phyloP scores from a whole-genome alignment of 2,888 invertebrate genomes.

The Eubasilissa splendida region DNA sequence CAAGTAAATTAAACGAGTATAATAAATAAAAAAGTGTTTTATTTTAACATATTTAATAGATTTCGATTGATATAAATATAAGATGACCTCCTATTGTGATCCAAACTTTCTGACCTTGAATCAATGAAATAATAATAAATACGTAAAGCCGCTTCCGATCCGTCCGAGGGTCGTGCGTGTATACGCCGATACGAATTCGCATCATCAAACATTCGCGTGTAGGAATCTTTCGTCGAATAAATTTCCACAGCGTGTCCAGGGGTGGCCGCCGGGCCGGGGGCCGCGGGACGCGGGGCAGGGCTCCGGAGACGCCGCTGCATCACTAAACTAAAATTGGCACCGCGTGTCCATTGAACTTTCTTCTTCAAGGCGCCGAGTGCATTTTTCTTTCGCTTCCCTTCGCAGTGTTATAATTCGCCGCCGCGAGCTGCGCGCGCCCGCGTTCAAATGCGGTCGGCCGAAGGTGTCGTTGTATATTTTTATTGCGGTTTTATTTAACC shows the following conservation, averaged over 20 bases:
- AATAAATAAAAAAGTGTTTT: no score
- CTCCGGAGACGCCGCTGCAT: slow-evolving; percentile 46
- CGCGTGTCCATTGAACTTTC: slow-evolving; percentile 58
- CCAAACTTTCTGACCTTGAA: background rate
- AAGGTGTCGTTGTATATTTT: no score
- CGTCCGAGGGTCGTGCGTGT: slow-evolving; percentile 33
- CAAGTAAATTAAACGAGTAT: no score
- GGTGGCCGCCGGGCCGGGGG: background rate
- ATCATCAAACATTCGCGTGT: slow-evolving; percentile 54
- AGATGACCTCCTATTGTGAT: no score
- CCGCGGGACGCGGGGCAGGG: background rate
- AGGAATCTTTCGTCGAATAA: slow-evolving; percentile 54
- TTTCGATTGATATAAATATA: no score
- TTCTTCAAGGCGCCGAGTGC: slow-evolving; percentile 44
- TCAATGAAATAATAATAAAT: background rate
- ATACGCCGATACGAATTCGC: slow-evolving; percentile 38
- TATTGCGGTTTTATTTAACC: no score
- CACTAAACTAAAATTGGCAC: slow-evolving; percentile 59
- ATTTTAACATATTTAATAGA: no score
- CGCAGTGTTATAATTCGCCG: background rate
- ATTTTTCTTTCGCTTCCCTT: slow-evolving; percentile 24
- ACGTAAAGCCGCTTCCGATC: slow-evolving; percentile 4
- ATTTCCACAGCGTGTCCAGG: slow-evolving; percentile 32
- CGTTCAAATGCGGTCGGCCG: background rate
- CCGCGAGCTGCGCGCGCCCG: background rate